These are phyloP conservation scores for Labia minor DNA, from an alignment of 2,888 invertebrate genomes.

Conservation along the genomic window DNA sequence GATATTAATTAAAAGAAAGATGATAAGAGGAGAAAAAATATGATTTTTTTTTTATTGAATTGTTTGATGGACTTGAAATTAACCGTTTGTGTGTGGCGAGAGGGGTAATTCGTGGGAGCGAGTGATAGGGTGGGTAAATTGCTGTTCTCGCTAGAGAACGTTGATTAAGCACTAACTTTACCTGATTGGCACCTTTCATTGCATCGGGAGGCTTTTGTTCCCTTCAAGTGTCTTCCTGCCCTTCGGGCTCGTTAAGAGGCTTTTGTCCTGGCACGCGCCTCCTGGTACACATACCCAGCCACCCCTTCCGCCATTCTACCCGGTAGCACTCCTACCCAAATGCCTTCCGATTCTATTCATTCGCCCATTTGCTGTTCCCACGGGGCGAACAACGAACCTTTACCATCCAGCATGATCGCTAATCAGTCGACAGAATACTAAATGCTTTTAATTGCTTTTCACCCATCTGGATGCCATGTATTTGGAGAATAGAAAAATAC, in stretches of 20 bases:
- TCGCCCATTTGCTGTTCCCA: not conserved
- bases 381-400: constrained; percentile 2
- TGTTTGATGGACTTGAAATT: too few relatives aligned
- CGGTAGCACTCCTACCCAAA: not conserved
- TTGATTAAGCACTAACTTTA: constrained; percentile 13
- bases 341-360: constrained; percentile 13
- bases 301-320: not conserved
- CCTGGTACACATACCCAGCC: not conserved
- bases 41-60: too few relatives aligned
- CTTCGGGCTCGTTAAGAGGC: constrained; percentile 6
- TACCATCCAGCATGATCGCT: constrained; percentile 13
- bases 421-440: constrained; percentile 13
- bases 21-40: too few relatives aligned
- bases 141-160: not conserved
- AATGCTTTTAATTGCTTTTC: constrained; percentile 7
- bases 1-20: too few relatives aligned
- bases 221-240: not conserved
- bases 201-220: constrained; percentile 7
- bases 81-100: too few relatives aligned
- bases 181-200: constrained; percentile 5
- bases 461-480: not conserved
- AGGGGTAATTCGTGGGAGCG: too few relatives aligned
- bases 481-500: too few relatives aligned
- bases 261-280: constrained; percentile 13
- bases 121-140: not conserved